These are phyloP conservation scores for Gryllus longicercus DNA, from an alignment of 2,888 invertebrate species.

Conservation along the genomic window DNA sequence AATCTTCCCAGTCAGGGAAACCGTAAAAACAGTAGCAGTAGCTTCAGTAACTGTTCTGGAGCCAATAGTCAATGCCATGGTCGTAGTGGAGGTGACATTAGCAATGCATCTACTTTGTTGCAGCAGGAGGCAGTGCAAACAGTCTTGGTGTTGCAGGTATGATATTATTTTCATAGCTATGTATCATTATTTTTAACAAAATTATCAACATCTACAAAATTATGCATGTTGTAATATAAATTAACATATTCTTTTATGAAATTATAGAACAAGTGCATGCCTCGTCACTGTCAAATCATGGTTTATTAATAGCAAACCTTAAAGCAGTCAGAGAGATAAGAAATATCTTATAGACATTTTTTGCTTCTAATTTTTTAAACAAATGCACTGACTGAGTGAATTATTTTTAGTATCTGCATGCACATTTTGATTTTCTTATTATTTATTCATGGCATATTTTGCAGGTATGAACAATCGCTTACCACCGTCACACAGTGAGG, in stretches of 20 bases:
- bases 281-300: too few species aligned
- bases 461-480: constrained; percentile 46
- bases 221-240: too few species aligned
- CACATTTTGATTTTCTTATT: too few species aligned
- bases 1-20: constrained; percentile 45
- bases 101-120: constrained; percentile 45
- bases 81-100: constrained; percentile 45
- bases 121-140: constrained; percentile 42
- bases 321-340: too few species aligned
- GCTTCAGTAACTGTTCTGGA: constrained; percentile 28
- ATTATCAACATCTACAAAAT: constrained; percentile 43
- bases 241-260: too few species aligned
- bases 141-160: constrained; percentile 43
- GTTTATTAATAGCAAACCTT: too few species aligned
- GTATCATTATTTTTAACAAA: constrained; percentile 32
- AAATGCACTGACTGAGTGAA: too few species aligned
- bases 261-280: too few species aligned
- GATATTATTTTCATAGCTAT: too few species aligned
- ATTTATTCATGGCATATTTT: neutral
- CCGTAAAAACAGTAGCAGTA: constrained; percentile 42
- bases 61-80: constrained; percentile 42
- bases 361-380: too few species aligned
- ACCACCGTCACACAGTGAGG: constrained; percentile 81
- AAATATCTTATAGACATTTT: too few species aligned
- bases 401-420: too few species aligned